Base-by-base conservation (phyloP, 2,888 invertebrate species). In the Nemotelus nigrinus region DNA sequence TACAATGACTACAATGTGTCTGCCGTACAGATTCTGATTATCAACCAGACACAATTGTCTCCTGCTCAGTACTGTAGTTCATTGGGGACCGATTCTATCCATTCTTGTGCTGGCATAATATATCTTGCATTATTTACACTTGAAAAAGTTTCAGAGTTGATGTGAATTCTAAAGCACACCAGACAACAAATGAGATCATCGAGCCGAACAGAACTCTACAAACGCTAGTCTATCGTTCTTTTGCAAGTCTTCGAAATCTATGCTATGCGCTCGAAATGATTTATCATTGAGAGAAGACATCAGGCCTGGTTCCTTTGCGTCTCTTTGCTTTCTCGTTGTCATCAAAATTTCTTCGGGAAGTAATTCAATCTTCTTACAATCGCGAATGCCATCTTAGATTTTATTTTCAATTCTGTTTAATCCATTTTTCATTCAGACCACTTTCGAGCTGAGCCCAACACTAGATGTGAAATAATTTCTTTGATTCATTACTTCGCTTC, bases 371-470 rank as follows among this genome's bases (percentile, higher is more conserved):
- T 63, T 41, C 41, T 63, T 3, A 63, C 2, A 63, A 63, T 63
- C 63, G 39, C 63, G 25, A 63, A 5, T 65, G 47, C 65, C 47
- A 65, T 45, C 4, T 43, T 50, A 41, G 50, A 48, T 67, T 67
- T 67, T 67, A 48, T 67, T 67, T 67, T 39, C 48, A 44, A 67
- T 48, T 67, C 39, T 67, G 67, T 47, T n/a, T 67, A 67, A 67
- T 67, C 50, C 67, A 67, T 67, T 67, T 67, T 67, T 48, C 67
- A 67, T 67, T 67, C 50, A 44, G 50, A 67, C 50, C 67, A 50
- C 50, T 67, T 43, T 63, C 8, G 43, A 63, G 43, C 8, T 63
- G 3, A 43, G 43, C 63, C 5, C 63, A 5, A 67, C 50, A 67
- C 67, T 48, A 50, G 48, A 50, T 50, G 50, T 50, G 44, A 48